These are phyloP conservation scores for Platysteira castanea DNA, from an alignment of 2,113 vertebrate species.

Conservation along the genomic window DNA sequence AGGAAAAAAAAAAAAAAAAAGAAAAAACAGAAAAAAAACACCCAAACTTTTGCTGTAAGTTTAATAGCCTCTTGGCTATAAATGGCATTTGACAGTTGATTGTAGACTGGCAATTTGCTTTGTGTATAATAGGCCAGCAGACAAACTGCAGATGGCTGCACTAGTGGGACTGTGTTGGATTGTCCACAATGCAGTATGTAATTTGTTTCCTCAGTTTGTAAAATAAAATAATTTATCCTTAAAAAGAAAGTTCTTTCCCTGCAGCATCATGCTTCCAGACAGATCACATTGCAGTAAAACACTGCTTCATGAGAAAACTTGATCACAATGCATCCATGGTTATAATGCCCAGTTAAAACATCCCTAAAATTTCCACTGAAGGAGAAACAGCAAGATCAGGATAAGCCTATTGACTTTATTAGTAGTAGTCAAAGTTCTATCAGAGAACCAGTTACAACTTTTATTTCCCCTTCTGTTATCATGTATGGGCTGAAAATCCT, in stretches of 20 bases:
- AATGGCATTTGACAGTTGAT: constrained; percentile 13
- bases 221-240: not conserved
- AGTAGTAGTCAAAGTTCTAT: not conserved
- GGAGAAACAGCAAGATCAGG: not conserved
- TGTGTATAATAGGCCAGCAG: not conserved
- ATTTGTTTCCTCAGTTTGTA: not conserved
- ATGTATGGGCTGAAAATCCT: not conserved
- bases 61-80: not conserved
- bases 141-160: not conserved
- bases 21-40: not conserved
- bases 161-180: not conserved
- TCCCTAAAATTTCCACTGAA: not conserved
- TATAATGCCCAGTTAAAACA: not conserved
- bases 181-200: not conserved
- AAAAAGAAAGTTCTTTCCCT: not conserved
- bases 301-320: not conserved
- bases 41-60: not conserved
- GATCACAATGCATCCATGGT: not conserved
- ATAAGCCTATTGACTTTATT: not conserved
- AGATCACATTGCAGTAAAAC: not conserved
- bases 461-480: not conserved
- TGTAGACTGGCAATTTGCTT: not conserved
- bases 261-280: not conserved
- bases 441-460: not conserved
- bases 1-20: not conserved